A percentile compares a stretch with the other conserved stretches of the same genome.
These are phyloP conservation scores for Misgurnus anguillicaudatus DNA, from an alignment of 2,113 vertebrate genomes.

Conservation along the genomic window DNA sequence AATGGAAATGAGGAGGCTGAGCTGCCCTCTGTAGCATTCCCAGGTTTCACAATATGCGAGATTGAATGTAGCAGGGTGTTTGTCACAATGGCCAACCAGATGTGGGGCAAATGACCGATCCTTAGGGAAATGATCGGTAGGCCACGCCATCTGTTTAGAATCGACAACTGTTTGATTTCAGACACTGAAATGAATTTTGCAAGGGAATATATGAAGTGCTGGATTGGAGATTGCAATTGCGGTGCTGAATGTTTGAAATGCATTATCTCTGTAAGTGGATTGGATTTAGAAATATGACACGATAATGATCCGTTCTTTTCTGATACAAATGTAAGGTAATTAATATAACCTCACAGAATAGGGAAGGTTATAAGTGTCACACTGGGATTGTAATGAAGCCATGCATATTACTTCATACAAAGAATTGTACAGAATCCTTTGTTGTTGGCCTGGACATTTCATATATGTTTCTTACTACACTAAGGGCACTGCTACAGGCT, in stretches of 20 bases:
- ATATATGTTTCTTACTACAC: background rate
- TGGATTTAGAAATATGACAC: background rate
- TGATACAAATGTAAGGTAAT: background rate
- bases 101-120: constrained; percentile 40
- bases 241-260: background rate
- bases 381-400: background rate
- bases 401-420: background rate
- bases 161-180: background rate
- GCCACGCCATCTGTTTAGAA: constrained; percentile 41
- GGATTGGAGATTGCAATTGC: background rate
- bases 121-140: constrained; percentile 31
- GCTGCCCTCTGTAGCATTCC: background rate
- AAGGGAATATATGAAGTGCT: background rate
- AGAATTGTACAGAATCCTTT: background rate
- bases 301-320: background rate
- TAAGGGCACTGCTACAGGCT: background rate
- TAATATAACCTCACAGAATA: background rate
- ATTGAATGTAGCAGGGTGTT: constrained; percentile 29
- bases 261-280: background rate
- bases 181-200: background rate
- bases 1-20: constrained; percentile 27
- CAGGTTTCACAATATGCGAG: background rate
- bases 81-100: constrained; percentile 28
- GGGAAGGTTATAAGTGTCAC: background rate
- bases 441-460: background rate